Evolutionary conservation across 1,140 invertebrate genomes (phyloP), one percentile per base, ranked within the genome.

Genomic region (Platyscapa corneri): DNA sequence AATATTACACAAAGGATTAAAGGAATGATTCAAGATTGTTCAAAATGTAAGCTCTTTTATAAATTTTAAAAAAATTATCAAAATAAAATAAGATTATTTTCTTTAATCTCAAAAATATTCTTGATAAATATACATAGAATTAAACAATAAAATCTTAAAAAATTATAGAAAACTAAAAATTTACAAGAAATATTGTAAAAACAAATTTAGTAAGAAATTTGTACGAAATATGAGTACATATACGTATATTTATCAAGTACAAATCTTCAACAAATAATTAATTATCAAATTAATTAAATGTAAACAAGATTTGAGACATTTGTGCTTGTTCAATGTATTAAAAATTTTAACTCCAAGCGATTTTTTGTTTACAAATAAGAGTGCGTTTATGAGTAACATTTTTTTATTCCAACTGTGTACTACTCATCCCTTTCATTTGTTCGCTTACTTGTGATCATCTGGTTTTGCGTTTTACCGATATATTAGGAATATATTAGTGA

Each of bases 381-480:
- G 23, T 23, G 10, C 27, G 5, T 60, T 27, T 60, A 60, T 60
- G 23, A 2, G 56, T 60, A 27, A 46, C n/a, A 34, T 64, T n/a
- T 32, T 27, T 46, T 60, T 23, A 60, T 74, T 75, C 53, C 81
- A 83, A 75, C 81, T 83, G 81, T 64, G 70, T 82, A 37, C 14
- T 53, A 46, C 53, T 74, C 53, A 46, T 72, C 23, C 12, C 46
- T n/a, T 20, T 74, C 32, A 23, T 37, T 46, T 34, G 42, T 75
- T 75, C 6, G 20, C 32, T 27, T 60, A n/a, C 32, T 3, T 14
- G 5, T 18, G 81, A 60, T 34, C 70, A 64, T 64, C 34, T 83
- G 37, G 70, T 75, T 12, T 49, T 8, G 37, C 6, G 7, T 27
- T 42, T 42, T 78, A 37, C 20, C 76, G 18, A 8, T 60, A 34